Evolutionary conservation across 2,888 invertebrate species (phyloP).

Genomic region (Eupsilia transversa): DNA sequence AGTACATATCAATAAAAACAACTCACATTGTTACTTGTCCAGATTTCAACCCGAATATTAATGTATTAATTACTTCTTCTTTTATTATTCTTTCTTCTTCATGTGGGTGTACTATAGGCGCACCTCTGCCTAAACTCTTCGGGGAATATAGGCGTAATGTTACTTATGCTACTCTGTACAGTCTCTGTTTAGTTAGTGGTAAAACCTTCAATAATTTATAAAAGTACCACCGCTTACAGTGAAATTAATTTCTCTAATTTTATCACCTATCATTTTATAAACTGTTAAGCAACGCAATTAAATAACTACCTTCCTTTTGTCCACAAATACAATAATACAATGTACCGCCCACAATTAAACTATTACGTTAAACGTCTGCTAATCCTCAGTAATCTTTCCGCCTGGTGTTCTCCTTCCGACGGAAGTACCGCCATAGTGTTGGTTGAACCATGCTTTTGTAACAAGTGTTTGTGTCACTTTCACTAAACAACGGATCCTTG

Average conservation of each 20-base stretch:
- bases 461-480: slow-evolving; percentile 37
- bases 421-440: slow-evolving; percentile 23
- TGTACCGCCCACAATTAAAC: slow-evolving; percentile 41
- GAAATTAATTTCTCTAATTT: background rate
- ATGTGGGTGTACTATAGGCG: too few relatives aligned
- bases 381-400: slow-evolving; percentile 42
- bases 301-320: background rate
- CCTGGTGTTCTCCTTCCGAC: slow-evolving; percentile 16
- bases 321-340: background rate
- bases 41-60: too few relatives aligned
- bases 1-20: too few relatives aligned
- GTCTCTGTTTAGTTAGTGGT: too few relatives aligned
- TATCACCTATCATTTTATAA: background rate
- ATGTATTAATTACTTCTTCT: too few relatives aligned
- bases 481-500: too few relatives aligned
- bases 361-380: slow-evolving; percentile 36
- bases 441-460: slow-evolving; percentile 3
- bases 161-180: too few relatives aligned
- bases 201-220: background rate
- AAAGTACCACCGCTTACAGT: background rate
- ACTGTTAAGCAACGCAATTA: background rate
- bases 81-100: too few relatives aligned
- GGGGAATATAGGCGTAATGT: too few relatives aligned
- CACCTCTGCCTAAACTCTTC: too few relatives aligned
- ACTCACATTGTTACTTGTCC: too few relatives aligned